Percentiles rank a stretch among this genome's conserved stretches.
Evolutionary conservation across 2,888 invertebrate genomes (phyloP).

Genomic region (Synergus itoensis): DNA sequence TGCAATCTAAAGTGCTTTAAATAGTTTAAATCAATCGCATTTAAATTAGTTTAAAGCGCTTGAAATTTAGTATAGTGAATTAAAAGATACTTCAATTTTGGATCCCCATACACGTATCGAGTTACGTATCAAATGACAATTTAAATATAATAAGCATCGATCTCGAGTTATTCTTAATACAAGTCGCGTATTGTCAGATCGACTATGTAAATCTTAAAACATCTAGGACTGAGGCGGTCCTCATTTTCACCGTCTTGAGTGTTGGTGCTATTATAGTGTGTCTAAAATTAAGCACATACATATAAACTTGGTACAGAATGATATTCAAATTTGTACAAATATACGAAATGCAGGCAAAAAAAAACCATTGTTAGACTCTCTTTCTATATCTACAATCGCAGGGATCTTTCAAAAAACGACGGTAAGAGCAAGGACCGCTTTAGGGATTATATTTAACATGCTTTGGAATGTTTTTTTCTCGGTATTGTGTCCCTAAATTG

Average conservation of each 20-base stretch:
- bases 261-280: not conserved
- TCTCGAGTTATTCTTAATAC: conserved; percentile 18
- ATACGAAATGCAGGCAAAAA: conserved; percentile 14
- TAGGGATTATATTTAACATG: conserved; percentile 34
- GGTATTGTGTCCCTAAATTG: conserved; percentile 36
- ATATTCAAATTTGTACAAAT: conserved; percentile 20
- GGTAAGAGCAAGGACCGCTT: conserved; percentile 32
- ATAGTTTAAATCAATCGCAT: not conserved
- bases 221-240: conserved; percentile 25
- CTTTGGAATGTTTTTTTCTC: conserved; percentile 36
- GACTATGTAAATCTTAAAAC: conserved; percentile 29
- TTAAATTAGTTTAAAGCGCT: not conserved
- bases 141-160: conserved; percentile 21
- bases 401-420: not conserved
- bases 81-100: conserved; percentile 14
- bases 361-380: conserved; percentile 6
- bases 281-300: conserved; percentile 15
- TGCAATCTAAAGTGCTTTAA: too few species aligned
- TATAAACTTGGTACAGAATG: conserved; percentile 20
- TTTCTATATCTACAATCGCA: conserved; percentile 21
- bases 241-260: conserved; percentile 10
- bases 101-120: conserved; percentile 6
- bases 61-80: not conserved
- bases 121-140: conserved; percentile 14
- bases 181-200: conserved; percentile 38